phyloP scores from a whole-genome alignment of 2,888 invertebrate genomes.

The Mayetiola destructor region DNA sequence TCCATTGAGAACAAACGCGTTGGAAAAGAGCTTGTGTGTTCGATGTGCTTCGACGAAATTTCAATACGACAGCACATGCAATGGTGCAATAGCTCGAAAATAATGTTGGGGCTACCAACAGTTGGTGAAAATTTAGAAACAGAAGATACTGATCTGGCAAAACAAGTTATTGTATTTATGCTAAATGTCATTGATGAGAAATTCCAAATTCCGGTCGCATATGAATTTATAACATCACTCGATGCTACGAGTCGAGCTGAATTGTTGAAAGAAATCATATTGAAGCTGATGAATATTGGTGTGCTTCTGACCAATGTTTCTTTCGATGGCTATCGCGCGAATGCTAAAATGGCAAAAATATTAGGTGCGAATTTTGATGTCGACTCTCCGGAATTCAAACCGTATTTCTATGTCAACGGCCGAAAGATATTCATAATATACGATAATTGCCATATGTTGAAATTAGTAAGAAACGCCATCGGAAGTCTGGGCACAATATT shows the following conservation, averaged over 20 bases:
- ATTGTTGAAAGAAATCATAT: neutral
- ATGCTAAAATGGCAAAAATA: neutral
- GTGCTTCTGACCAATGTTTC: neutral
- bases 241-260: neutral
- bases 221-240: neutral
- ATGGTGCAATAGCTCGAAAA: no score
- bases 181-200: neutral
- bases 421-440: neutral
- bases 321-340: neutral
- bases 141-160: neutral
- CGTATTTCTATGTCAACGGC: neutral
- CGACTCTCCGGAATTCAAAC: neutral
- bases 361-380: neutral
- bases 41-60: no score
- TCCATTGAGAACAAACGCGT: no score
- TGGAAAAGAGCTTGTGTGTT: no score
- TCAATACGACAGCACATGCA: no score
- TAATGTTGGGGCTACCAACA: neutral
- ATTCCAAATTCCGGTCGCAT: neutral
- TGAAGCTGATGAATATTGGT: neutral
- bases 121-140: neutral
- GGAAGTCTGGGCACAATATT: neutral
- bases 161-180: neutral
- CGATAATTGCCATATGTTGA: neutral
- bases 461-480: neutral